Conservation (phyloP, 1,140 invertebrate genomes). For the Scylla paramamosain region DNA sequence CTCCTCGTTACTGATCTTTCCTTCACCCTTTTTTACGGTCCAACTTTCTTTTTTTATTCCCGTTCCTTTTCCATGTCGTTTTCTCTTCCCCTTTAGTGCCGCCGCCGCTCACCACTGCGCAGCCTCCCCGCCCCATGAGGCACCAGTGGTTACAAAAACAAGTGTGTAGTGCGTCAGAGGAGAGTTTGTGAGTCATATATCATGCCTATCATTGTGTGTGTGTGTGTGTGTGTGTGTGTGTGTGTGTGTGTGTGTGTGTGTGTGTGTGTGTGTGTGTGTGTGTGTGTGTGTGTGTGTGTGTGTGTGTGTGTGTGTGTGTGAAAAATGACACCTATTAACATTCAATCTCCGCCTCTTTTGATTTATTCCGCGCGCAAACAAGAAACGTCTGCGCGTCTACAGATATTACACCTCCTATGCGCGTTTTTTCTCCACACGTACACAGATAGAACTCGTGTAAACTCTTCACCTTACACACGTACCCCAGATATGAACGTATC, state of each 20-base stretch:
- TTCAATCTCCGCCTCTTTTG: background rate
- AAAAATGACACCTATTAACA: constrained; percentile 15
- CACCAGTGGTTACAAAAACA: background rate
- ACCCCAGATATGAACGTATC: background rate
- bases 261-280: background rate
- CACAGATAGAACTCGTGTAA: background rate
- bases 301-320: constrained; percentile 2
- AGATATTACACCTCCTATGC: background rate
- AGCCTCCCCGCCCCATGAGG: background rate
- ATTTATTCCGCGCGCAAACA: background rate
- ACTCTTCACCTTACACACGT: background rate
- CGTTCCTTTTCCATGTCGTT: background rate
- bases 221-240: too few species aligned
- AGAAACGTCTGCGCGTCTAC: background rate
- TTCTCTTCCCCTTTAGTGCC: background rate
- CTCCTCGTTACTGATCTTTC: background rate
- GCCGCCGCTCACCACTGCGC: background rate
- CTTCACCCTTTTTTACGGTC: background rate
- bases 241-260: too few species aligned
- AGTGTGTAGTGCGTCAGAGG: background rate
- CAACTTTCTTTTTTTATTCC: background rate
- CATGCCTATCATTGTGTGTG: background rate
- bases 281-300: background rate
- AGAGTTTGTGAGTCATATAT: background rate
- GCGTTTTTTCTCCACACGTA: background rate